These are phyloP conservation scores for Taxidea taxus DNA, from an alignment of 2,113 vertebrate genomes.

Conservation along the genomic window DNA sequence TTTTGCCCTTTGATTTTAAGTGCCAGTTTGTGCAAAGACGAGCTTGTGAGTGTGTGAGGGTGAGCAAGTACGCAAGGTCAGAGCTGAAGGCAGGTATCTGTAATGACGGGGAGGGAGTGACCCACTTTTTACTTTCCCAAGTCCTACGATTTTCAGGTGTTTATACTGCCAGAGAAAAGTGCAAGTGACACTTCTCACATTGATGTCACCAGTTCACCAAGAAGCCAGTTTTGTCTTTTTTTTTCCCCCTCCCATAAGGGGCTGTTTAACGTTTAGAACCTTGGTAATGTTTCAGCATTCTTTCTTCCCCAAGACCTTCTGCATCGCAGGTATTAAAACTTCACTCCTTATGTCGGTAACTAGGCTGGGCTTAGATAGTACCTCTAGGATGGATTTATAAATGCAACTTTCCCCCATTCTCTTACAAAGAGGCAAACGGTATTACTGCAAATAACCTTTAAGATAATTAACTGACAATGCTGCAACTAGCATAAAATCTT, in stretches of 20 bases:
- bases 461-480: slow-evolving; percentile 91
- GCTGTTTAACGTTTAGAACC: neutral
- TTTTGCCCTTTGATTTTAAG: slow-evolving; percentile 4
- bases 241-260: neutral
- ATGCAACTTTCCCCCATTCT: slow-evolving; percentile 71
- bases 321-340: slow-evolving; percentile 43
- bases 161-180: neutral
- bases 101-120: neutral
- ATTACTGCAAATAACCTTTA: slow-evolving; percentile 90
- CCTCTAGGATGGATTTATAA: slow-evolving; percentile 77
- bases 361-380: slow-evolving; percentile 61
- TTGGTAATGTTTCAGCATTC: slow-evolving; percentile 8
- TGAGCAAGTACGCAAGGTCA: neutral
- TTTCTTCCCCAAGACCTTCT: slow-evolving; percentile 43
- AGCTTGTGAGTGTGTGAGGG: neutral
- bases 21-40: neutral
- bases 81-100: neutral
- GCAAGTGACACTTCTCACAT: neutral
- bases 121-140: neutral
- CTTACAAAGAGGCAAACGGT: slow-evolving; percentile 86
- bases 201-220: neutral
- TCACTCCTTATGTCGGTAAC: slow-evolving; percentile 47
- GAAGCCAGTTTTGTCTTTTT: neutral
- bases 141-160: slow-evolving; percentile 18
- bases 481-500: slow-evolving; percentile 91